Percentiles rank a stretch among this genome's conserved stretches.
phyloP scores from a whole-genome alignment of 2,888 invertebrate genomes.

The Drosophila formosana region DNA sequence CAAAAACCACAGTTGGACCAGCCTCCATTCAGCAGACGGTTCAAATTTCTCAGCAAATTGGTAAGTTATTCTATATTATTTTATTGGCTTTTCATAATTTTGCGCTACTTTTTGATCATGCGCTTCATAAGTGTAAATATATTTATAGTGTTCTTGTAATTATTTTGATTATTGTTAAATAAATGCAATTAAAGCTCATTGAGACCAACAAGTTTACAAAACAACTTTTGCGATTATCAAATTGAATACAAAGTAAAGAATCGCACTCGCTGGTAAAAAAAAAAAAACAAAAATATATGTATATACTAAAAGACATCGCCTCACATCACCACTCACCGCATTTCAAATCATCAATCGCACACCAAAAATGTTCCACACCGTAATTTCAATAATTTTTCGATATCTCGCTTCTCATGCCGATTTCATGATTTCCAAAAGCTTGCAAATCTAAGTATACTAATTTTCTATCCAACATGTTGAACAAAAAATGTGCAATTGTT shows the following conservation, averaged over 20 bases:
- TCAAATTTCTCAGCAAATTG: conserved; percentile 45
- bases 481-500: conserved; percentile 74
- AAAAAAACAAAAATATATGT: neutral
- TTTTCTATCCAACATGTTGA: conserved; percentile 54
- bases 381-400: conserved; percentile 25
- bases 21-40: conserved; percentile 47
- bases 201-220: conserved; percentile 41
- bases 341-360: conserved; percentile 37
- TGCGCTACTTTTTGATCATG: conserved; percentile 50
- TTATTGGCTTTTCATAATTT: conserved; percentile 35
- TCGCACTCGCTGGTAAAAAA: conserved; percentile 34
- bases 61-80: conserved; percentile 42
- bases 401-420: conserved; percentile 59
- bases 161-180: conserved; percentile 46
- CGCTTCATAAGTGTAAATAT: conserved; percentile 51
- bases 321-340: conserved; percentile 60
- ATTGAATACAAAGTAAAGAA: conserved; percentile 3
- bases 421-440: conserved; percentile 65
- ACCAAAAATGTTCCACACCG: conserved; percentile 47
- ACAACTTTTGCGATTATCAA: conserved; percentile 20
- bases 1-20: conserved; percentile 63
- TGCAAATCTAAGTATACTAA: conserved; percentile 50
- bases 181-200: conserved; percentile 80
- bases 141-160: conserved; percentile 19
- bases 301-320: conserved; percentile 30